Percentiles rank a stretch among this genome's conserved stretches.
phyloP scores from a whole-genome alignment of 2,113 vertebrate genomes.

The Oncorhynchus mykiss region DNA sequence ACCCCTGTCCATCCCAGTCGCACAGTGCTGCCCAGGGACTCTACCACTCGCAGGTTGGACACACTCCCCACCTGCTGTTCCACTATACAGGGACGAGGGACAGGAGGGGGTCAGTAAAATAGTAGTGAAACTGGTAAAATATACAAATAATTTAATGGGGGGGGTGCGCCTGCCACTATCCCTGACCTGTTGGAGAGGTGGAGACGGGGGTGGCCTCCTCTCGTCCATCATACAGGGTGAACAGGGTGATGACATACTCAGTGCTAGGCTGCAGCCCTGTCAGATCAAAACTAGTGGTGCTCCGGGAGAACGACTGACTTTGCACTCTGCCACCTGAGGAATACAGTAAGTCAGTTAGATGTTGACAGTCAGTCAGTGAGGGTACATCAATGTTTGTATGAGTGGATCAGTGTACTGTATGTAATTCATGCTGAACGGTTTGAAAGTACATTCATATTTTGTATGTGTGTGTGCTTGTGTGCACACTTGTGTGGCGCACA shows the following conservation, averaged over 20 bases:
- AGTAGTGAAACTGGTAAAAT: not conserved
- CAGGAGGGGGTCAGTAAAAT: not conserved
- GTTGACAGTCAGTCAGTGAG: not conserved
- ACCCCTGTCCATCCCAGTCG: constrained; percentile 83
- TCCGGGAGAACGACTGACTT: constrained; percentile 73
- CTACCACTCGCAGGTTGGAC: constrained; percentile 78
- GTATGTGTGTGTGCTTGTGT: not conserved
- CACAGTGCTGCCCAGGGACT: constrained; percentile 70
- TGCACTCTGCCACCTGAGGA: constrained; percentile 73
- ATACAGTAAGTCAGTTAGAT: too few species aligned
- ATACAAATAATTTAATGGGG: too few species aligned
- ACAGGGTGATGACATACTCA: constrained; percentile 88
- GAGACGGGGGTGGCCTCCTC: constrained; percentile 89
- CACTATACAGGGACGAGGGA: constrained; percentile 42
- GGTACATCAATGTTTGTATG: not conserved
- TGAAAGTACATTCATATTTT: too few species aligned
- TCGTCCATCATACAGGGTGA: constrained; percentile 83
- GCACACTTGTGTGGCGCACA: too few species aligned
- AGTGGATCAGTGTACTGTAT: not conserved
- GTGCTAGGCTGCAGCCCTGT: constrained; percentile 83
- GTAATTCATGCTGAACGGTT: too few species aligned
- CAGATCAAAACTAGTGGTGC: constrained; percentile 77
- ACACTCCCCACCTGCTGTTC: constrained; percentile 70
- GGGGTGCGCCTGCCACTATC: not conserved
- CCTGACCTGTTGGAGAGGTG: constrained; percentile 77